phyloP scores from a whole-genome alignment of 2,888 invertebrate genomes.

The Flexamia atlantica region DNA sequence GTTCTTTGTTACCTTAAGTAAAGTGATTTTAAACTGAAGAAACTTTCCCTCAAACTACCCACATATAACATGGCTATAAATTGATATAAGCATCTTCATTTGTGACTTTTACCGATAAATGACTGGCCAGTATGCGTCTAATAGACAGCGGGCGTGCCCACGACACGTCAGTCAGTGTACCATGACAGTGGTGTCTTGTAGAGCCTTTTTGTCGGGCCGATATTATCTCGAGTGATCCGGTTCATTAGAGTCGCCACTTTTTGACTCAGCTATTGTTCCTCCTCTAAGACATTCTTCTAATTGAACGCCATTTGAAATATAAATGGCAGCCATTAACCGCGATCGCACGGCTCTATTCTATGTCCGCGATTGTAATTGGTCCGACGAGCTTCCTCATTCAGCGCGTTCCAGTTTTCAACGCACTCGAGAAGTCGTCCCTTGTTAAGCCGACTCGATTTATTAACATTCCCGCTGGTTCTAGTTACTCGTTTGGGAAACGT shows the following conservation, averaged over 20 bases:
- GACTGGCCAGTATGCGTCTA: not conserved
- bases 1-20: too few species aligned
- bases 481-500: conserved; percentile 47
- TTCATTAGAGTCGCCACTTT: conserved; percentile 51
- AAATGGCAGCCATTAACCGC: conserved; percentile 27
- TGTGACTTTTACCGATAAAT: not conserved
- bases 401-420: conserved; percentile 41
- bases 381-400: conserved; percentile 38
- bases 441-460: conserved; percentile 41
- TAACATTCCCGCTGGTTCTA: conserved; percentile 44
- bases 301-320: conserved; percentile 51
- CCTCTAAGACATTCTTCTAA: conserved; percentile 36
- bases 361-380: conserved; percentile 31
- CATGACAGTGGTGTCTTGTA: conserved; percentile 13
- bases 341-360: conserved; percentile 23
- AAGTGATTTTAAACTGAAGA: too few species aligned
- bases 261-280: conserved; percentile 51
- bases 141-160: not conserved
- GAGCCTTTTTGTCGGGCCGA: conserved; percentile 10
- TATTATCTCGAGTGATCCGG: conserved; percentile 28
- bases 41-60: too few species aligned
- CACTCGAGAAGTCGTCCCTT: conserved; percentile 3
- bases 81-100: too few species aligned
- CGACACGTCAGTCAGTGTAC: not conserved
- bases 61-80: too few species aligned